Conservation (phyloP, 2,888 invertebrate species). For the Mayetiola destructor region DNA sequence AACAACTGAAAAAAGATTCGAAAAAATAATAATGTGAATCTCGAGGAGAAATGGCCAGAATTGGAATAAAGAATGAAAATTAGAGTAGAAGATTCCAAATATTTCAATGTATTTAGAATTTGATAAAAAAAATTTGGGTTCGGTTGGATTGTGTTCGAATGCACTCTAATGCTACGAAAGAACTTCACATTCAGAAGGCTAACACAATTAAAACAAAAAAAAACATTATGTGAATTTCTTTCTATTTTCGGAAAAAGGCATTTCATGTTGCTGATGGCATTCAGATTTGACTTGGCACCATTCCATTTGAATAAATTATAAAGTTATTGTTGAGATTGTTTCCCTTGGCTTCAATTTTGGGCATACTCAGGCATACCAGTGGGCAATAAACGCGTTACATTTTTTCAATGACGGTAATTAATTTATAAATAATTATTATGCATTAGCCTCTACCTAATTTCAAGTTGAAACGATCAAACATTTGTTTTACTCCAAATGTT, state of each 20-base stretch:
- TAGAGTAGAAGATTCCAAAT: not conserved
- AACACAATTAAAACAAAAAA: constrained; percentile 3
- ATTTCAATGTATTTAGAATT: no score
- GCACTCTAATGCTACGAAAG: not conserved
- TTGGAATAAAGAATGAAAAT: not conserved
- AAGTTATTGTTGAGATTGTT: constrained; percentile 6
- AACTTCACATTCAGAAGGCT: not conserved
- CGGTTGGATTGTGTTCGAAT: no score
- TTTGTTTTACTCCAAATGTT: no score
- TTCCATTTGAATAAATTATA: constrained; percentile 13
- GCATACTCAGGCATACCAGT: no score
- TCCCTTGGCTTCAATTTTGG: not conserved
- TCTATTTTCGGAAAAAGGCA: no score
- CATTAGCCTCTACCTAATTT: not conserved
- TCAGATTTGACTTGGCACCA: not conserved
- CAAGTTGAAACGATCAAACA: no score
- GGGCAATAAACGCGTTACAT: not conserved
- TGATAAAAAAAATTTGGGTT: no score
- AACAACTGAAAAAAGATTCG: not conserved
- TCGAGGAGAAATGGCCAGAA: not conserved
- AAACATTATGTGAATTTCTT: no score
- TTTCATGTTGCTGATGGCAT: no score
- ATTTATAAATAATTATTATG: constrained; percentile 10
- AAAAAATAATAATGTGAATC: not conserved
- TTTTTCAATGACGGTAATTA: constrained; percentile 1